These are phyloP conservation scores for Oscheius sp. DNA, from an alignment of 2,888 invertebrate species.

Conservation along the genomic window DNA sequence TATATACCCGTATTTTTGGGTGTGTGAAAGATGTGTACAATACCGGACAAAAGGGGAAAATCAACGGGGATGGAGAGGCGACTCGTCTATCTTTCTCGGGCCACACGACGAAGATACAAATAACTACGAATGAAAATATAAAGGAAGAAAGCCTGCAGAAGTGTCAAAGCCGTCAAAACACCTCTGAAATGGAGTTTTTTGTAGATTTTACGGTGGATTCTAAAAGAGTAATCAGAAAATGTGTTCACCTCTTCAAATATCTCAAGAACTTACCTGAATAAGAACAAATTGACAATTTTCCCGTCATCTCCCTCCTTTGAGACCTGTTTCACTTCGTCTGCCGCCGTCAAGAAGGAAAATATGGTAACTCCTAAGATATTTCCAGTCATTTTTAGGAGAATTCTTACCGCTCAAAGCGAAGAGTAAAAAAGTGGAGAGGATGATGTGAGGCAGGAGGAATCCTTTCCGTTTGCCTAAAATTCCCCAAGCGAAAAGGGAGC, in stretches of 20 bases:
- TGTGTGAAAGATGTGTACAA: constrained; percentile 4
- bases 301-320: background rate
- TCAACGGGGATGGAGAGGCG: too few relatives aligned
- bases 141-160: constrained; percentile 27
- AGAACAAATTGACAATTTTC: background rate
- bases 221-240: background rate
- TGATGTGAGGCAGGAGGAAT: constrained; percentile 23
- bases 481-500: constrained; percentile 29
- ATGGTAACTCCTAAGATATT: constrained; percentile 19
- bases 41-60: background rate
- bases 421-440: constrained; percentile 27
- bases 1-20: constrained; percentile 18
- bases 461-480: constrained; percentile 30
- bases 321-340: constrained; percentile 20
- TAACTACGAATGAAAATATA: constrained; percentile 30
- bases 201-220: background rate
- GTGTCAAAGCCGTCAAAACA: background rate
- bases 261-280: constrained; percentile 16
- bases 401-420: constrained; percentile 27
- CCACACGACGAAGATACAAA: constrained; percentile 23
- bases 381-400: background rate
- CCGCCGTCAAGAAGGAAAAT: constrained; percentile 27
- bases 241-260: background rate
- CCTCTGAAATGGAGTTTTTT: constrained; percentile 17
- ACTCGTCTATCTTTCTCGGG: constrained; percentile 3